phyloP scores from a whole-genome alignment of 1,140 invertebrate genomes.

The Drosophila sp. region DNA sequence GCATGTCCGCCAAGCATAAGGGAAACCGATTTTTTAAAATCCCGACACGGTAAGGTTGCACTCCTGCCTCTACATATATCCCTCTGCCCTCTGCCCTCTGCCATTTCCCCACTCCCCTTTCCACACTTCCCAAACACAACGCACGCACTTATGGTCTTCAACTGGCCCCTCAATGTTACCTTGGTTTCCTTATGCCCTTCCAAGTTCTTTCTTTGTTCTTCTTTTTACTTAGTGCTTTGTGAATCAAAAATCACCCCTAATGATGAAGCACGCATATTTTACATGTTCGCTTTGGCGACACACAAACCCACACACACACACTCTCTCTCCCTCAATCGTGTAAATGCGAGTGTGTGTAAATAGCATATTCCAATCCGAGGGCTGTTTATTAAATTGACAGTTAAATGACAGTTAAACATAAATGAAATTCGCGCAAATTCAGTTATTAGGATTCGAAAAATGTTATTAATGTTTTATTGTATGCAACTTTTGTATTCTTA shows the following conservation, averaged over 20 bases:
- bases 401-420: neutral
- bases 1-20: neutral
- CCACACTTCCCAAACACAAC: neutral
- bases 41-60: neutral
- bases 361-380: slow-evolving; percentile 1
- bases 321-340: neutral
- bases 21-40: neutral
- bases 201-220: slow-evolving; percentile 46
- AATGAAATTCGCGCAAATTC: too few species aligned
- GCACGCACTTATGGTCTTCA: slow-evolving; percentile 36
- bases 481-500: too few species aligned
- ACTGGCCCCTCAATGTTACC: slow-evolving; percentile 19
- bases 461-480: too few species aligned
- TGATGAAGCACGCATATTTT: slow-evolving; percentile 58
- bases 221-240: slow-evolving; percentile 43
- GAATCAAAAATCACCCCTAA: slow-evolving; percentile 60
- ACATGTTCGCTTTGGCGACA: slow-evolving; percentile 45
- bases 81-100: neutral
- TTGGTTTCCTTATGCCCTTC: slow-evolving; percentile 39
- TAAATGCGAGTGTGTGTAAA: neutral
- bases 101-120: too few species aligned
- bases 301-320: slow-evolving; percentile 18
- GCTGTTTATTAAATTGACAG: neutral
- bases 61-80: neutral
- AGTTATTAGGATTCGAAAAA: too few species aligned